phyloP scores from a whole-genome alignment of 2,888 invertebrate genomes.

The Loripinus fragilis region DNA sequence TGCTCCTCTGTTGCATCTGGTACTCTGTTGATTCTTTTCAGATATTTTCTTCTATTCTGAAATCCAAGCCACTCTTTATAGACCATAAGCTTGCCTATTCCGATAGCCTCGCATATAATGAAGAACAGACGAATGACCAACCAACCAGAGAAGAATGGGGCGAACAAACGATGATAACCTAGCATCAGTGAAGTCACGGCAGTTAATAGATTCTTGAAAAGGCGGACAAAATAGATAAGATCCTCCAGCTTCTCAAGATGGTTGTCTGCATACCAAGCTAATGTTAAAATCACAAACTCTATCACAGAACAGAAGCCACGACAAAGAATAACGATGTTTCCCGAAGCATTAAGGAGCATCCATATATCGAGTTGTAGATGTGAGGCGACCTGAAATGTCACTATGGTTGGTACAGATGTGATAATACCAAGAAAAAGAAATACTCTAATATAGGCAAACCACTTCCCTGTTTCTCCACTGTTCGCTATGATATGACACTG shows the following conservation, averaged over 20 bases:
- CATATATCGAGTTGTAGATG: not conserved
- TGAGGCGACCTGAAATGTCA: not conserved
- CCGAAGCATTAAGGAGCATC: not conserved
- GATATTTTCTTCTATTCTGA: not conserved
- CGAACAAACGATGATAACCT: not conserved
- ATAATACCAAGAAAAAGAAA: not conserved
- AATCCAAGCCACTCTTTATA: conserved; percentile 1
- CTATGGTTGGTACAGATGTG: not conserved
- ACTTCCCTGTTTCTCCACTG: not conserved
- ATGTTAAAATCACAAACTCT: not conserved
- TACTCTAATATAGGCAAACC: not conserved
- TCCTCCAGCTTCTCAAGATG: not conserved
- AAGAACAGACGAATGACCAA: not conserved
- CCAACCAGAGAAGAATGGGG: not conserved
- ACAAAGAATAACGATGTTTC: not conserved
- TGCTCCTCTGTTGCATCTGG: not conserved
- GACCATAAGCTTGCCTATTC: not conserved
- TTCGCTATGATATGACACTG: not conserved
- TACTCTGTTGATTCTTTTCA: not conserved
- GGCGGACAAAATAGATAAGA: not conserved
- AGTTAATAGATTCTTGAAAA: not conserved
- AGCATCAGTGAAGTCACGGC: not conserved
- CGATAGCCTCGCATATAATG: not conserved
- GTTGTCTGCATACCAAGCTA: not conserved
- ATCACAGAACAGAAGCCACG: not conserved